phyloP scores from a whole-genome alignment of 1,140 invertebrate genomes.

The Ceratitis capitata region DNA sequence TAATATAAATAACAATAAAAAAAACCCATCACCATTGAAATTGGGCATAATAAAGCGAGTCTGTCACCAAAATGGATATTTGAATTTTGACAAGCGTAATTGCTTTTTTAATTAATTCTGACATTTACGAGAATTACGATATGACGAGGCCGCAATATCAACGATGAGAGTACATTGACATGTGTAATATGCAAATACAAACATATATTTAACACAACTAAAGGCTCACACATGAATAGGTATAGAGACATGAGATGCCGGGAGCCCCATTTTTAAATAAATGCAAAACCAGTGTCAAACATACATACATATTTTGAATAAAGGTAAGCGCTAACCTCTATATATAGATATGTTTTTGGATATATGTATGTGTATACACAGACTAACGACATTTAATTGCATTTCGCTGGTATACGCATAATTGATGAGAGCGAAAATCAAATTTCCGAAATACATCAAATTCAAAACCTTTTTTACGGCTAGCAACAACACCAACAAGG shows the following conservation, averaged over 20 bases:
- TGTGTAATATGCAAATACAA: background rate
- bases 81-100: background rate
- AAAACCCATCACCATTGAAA: no score
- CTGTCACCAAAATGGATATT: background rate
- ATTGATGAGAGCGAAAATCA: background rate
- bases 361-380: background rate
- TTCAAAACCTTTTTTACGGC: background rate
- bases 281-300: background rate
- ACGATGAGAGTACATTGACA: background rate
- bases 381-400: background rate
- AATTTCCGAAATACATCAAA: conserved; percentile 24
- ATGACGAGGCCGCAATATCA: no score
- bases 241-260: no score
- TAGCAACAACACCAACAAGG: background rate
- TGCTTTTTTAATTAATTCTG: conserved; percentile 22
- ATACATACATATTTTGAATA: background rate
- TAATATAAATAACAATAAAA: no score
- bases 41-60: background rate
- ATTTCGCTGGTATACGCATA: background rate
- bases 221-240: background rate
- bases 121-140: background rate
- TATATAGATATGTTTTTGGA: no score
- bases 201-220: background rate
- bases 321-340: background rate
- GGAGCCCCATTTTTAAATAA: background rate